Evolutionary conservation across 2,113 vertebrate genomes (phyloP).

Genomic region (Empidonax traillii): DNA sequence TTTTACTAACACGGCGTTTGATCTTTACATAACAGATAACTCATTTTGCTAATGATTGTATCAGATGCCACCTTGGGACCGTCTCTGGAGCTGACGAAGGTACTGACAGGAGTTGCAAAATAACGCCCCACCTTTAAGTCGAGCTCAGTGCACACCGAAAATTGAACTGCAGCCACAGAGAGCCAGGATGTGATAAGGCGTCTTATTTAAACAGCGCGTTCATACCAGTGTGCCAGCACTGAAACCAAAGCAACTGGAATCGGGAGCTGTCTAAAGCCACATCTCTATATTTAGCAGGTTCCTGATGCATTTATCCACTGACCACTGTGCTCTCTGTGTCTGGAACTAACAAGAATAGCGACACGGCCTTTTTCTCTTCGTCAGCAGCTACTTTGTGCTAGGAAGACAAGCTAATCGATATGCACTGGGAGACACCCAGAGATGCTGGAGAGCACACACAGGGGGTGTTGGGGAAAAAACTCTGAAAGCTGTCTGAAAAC

Average conservation of each 20-base stretch:
- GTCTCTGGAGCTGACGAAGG: neutral
- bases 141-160: neutral
- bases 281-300: constrained; percentile 45
- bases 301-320: neutral
- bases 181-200: neutral
- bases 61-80: constrained; percentile 29
- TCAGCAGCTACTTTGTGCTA: neutral
- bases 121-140: neutral
- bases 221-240: neutral
- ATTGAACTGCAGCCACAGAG: neutral
- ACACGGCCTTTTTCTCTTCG: neutral
- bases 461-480: neutral
- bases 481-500: neutral
- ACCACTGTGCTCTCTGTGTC: neutral
- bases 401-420: neutral
- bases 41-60: constrained; percentile 28
- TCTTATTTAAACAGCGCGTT: constrained; percentile 20
- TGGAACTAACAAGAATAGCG: neutral
- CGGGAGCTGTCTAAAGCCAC: constrained; percentile 9
- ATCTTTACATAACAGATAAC: constrained; percentile 55
- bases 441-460: neutral
- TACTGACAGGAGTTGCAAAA: neutral
- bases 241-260: constrained; percentile 57
- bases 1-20: neutral
- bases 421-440: neutral